Conservation (phyloP, 2,113 vertebrate species). For the Pelmatolapia mariae region DNA sequence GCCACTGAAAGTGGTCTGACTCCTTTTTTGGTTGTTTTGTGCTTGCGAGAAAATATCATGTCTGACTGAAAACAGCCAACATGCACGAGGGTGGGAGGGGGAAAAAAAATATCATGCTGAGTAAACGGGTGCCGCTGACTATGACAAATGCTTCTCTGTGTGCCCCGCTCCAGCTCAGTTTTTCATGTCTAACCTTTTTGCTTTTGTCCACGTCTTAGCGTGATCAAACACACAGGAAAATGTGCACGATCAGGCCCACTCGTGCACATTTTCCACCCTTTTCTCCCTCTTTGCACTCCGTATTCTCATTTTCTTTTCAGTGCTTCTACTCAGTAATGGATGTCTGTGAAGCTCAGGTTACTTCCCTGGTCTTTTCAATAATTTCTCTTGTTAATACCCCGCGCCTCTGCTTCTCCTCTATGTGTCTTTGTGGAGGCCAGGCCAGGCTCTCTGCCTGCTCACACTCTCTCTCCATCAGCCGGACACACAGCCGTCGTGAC, state of each 20-base stretch:
- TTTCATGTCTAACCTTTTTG: background rate
- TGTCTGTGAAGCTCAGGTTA: constrained; percentile 43
- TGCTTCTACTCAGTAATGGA: constrained; percentile 39
- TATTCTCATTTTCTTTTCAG: constrained; percentile 17
- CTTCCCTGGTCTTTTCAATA: constrained; percentile 36
- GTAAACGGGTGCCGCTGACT: background rate
- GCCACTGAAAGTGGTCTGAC: background rate
- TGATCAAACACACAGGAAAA: background rate
- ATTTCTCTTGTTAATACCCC: constrained; percentile 35
- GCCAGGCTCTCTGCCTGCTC: constrained; percentile 25
- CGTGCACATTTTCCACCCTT: background rate
- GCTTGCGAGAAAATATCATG: background rate
- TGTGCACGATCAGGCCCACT: background rate
- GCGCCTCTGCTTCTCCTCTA: too few species aligned
- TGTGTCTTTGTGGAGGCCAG: constrained; percentile 11
- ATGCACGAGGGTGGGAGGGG: background rate
- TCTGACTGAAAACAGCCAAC: background rate
- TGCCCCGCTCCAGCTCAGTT: background rate
- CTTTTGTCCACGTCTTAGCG: background rate
- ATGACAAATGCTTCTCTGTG: background rate
- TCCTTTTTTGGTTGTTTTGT: background rate
- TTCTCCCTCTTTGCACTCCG: background rate
- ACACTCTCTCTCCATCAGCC: constrained; percentile 32
- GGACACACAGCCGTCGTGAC: constrained; percentile 3
- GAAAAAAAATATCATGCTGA: background rate